These are phyloP conservation scores for Rhizomys pruinosus DNA, from an alignment of 2,113 vertebrate genomes.

Conservation along the genomic window DNA sequence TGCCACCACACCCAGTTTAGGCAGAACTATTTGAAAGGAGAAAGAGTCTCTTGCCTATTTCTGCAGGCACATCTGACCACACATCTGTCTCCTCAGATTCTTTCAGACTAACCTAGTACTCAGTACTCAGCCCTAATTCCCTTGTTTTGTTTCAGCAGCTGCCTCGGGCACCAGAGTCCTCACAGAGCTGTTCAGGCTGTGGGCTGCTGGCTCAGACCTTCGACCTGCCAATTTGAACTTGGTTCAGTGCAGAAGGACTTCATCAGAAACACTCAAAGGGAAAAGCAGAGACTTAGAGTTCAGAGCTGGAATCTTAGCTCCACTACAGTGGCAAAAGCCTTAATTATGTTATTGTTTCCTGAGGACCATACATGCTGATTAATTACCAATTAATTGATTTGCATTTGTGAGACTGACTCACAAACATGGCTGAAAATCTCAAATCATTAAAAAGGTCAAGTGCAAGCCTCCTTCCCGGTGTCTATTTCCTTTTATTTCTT, in stretches of 20 bases:
- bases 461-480: neutral
- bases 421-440: neutral
- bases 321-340: neutral
- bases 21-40: too few species aligned
- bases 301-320: neutral
- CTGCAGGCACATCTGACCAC: too few species aligned
- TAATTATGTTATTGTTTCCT: neutral
- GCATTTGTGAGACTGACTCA: neutral
- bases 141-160: neutral
- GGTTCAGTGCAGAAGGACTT: neutral
- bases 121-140: too few species aligned
- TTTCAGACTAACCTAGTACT: too few species aligned
- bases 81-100: too few species aligned
- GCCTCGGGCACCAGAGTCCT: neutral
- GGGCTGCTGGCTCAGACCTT: neutral
- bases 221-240: neutral
- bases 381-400: neutral
- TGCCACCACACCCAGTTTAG: too few species aligned
- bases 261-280: neutral
- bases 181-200: neutral
- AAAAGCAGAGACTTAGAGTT: neutral
- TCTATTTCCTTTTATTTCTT: accelerated
- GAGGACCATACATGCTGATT: neutral
- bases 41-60: too few species aligned
- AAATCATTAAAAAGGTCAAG: neutral